These are phyloP conservation scores for Triplophysa siluroides DNA, from an alignment of 2,113 vertebrate genomes.

Conservation along the genomic window DNA sequence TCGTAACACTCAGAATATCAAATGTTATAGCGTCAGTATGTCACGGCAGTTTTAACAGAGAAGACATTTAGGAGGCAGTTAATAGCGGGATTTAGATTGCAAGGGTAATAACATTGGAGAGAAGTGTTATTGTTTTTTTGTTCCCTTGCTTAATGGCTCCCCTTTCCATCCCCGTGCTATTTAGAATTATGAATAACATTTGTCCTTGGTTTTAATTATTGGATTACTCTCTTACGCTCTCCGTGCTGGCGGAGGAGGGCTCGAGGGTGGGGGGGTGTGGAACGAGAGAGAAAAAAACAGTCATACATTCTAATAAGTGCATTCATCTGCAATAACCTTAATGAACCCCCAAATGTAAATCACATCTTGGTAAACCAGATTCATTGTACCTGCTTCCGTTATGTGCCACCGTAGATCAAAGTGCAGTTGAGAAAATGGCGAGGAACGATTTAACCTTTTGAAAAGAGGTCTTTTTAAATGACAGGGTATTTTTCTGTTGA, in stretches of 20 bases:
- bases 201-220: conserved; percentile 61
- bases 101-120: conserved; percentile 7
- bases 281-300: conserved; percentile 40
- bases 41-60: conserved; percentile 26
- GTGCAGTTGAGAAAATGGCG: conserved; percentile 68
- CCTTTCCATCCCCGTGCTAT: conserved; percentile 41
- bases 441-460: conserved; percentile 73
- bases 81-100: conserved; percentile 34
- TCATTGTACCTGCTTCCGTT: conserved; percentile 68
- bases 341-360: conserved; percentile 70
- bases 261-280: neutral
- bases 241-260: conserved; percentile 24
- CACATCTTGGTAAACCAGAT: conserved; percentile 65
- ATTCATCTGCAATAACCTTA: conserved; percentile 71
- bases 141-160: conserved; percentile 47
- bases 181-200: conserved; percentile 57
- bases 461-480: conserved; percentile 74
- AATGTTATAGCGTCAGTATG: conserved; percentile 13
- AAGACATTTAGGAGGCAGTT: conserved; percentile 34
- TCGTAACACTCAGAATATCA: conserved; percentile 16
- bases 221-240: conserved; percentile 50
- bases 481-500: conserved; percentile 70
- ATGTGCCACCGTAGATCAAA: conserved; percentile 71
- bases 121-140: conserved; percentile 43
- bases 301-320: conserved; percentile 64